Conservation (phyloP, 2,113 vertebrate species). For the Rhabdomys dilectus region DNA sequence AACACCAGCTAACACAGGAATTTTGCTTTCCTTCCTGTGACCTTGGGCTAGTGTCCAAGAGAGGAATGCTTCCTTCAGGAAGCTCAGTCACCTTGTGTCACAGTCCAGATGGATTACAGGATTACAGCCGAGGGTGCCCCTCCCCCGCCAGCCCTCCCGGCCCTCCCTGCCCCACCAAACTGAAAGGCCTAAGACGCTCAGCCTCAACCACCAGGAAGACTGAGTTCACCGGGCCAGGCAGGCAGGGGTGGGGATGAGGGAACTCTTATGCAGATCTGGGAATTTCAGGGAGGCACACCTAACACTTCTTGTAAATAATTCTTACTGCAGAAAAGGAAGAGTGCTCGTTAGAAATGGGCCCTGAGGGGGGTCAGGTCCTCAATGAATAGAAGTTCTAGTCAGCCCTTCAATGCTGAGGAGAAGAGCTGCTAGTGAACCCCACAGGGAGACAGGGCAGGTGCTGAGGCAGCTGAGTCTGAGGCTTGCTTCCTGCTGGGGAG, state of each 20-base stretch:
- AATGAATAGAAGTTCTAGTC: neutral
- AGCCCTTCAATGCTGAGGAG: too few relatives aligned
- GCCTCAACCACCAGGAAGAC: neutral
- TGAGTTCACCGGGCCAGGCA: fast-evolving
- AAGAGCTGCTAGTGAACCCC: neutral
- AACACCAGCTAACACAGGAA: neutral
- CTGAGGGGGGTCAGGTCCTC: neutral
- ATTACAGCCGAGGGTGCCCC: neutral
- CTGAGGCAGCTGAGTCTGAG: fast-evolving
- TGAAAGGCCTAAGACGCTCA: neutral
- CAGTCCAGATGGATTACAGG: neutral
- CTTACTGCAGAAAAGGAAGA: neutral
- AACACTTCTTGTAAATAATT: too few relatives aligned
- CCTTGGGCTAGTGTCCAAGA: slow-evolving; percentile 56
- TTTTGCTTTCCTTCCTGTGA: slow-evolving; percentile 59
- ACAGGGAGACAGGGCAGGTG: neutral
- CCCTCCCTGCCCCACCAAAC: neutral
- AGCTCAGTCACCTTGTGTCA: neutral
- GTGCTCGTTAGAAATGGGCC: neutral
- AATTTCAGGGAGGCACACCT: neutral
- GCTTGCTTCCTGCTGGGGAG: neutral
- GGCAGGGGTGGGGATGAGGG: too few relatives aligned
- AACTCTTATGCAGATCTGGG: fast-evolving
- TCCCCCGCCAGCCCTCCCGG: neutral
- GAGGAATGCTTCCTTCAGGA: slow-evolving; percentile 34